Base-by-base conservation (phyloP, 2,888 invertebrate genomes). In the Monopis laevigella region DNA sequence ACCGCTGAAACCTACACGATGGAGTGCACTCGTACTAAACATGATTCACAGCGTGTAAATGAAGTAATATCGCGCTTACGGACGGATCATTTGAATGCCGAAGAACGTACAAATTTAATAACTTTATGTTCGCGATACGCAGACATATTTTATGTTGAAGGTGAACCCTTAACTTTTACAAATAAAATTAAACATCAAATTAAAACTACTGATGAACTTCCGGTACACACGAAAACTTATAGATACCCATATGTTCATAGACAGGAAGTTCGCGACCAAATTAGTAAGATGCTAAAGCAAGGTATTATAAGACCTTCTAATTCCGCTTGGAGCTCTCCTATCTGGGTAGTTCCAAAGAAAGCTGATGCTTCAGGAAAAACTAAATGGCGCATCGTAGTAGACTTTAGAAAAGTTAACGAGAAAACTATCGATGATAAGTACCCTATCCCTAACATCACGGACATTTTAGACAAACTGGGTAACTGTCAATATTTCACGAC, bases 331-430 rank as follows among this genome's bases (percentile, higher is more conserved):
- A 40, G 40, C 11, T 35, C 40, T 18, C 42, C 45, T 26, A 26
- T 55, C 8, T 51, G 48, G 8, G n/a, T 45, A 26, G 41, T 45
- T 7, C 45, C 40, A 19, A 45, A 41, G 19, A 43, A 43, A 12
- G 4, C 30, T 18, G 40, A 44, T 39, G 16, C 11, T 5, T 18
- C 32, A 3, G 44, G 49, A 39, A 32, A 44, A 43, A 27, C 39
- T 29, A 49, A 54, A 51, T 51, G 47, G 51, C 36, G 57, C 44
- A 29, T 52, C 16, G 51, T 53, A 36, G 39, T 53, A 41, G 55
- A 58, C 32, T 49, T 52, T 38, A 43, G 51, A 45, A 29, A 34
- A 28, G 18, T 45, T 13, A 45, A 45, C 17, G 43, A 45, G 7
- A 39, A 39, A 35, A 46, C 41, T 12, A 39, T 40, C 17, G 41